Evolutionary conservation across 2,113 vertebrate species (phyloP).

Genomic region (Solenodon paradoxus): DNA sequence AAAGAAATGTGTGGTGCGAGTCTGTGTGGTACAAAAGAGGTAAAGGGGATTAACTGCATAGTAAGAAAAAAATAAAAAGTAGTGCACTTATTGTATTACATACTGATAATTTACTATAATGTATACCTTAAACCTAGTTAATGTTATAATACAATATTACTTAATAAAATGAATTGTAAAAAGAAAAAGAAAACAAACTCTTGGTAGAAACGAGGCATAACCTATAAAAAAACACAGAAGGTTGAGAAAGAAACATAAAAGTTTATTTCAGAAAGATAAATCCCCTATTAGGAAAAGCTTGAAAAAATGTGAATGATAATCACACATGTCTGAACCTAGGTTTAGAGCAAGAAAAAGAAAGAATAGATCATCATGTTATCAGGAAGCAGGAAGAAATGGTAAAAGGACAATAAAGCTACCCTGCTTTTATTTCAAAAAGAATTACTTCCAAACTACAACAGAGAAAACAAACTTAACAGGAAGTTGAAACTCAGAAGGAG

Average conservation of each 20-base stretch:
- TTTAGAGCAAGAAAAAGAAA: neutral
- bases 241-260: neutral
- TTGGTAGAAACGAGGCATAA: neutral
- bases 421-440: neutral
- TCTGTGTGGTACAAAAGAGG: too few relatives aligned
- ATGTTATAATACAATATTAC: too few relatives aligned
- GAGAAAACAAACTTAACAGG: neutral
- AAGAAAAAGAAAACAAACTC: too few relatives aligned
- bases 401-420: neutral
- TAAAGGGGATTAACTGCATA: too few relatives aligned
- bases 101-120: too few relatives aligned
- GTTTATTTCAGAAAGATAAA: neutral
- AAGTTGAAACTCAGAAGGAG: conserved; percentile 23
- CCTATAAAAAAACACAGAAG: neutral
- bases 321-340: neutral
- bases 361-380: neutral
- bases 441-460: neutral
- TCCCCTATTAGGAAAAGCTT: neutral
- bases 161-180: too few relatives aligned
- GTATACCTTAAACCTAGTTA: too few relatives aligned
- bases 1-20: too few relatives aligned
- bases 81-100: too few relatives aligned
- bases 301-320: neutral
- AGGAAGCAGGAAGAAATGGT: neutral
- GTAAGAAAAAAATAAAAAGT: too few relatives aligned